These are phyloP conservation scores for Oncorhynchus clarkii DNA, from an alignment of 2,113 vertebrate genomes.

Conservation along the genomic window DNA sequence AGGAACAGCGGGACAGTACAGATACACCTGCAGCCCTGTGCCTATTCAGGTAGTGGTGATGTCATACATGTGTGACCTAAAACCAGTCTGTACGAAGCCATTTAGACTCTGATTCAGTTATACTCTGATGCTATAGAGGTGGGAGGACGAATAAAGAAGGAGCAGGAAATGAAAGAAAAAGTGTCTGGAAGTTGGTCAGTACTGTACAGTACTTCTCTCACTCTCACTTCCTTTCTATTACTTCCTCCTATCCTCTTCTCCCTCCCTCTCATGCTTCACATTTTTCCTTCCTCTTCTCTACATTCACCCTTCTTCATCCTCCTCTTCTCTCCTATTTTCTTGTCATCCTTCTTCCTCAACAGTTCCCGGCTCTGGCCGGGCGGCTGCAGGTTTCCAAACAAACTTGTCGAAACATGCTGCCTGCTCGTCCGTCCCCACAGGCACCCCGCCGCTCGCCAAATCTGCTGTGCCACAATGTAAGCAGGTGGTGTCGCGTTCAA, in stretches of 20 bases:
- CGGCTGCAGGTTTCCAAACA: conserved; percentile 76
- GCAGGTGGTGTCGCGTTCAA: conserved; percentile 86
- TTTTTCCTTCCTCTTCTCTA: conserved; percentile 38
- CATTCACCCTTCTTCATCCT: too few relatives aligned
- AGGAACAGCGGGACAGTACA: background rate
- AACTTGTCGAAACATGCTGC: conserved; percentile 79
- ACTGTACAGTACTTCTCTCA: conserved; percentile 52
- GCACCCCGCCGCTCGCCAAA: conserved; percentile 76
- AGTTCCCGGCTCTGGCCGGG: conserved; percentile 54
- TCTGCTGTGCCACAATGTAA: conserved; percentile 80
- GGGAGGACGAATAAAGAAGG: too few relatives aligned
- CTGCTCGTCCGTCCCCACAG: conserved; percentile 72
- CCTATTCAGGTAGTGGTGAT: background rate
- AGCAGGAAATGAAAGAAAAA: too few relatives aligned
- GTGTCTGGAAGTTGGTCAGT: conserved; percentile 30
- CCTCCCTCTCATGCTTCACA: conserved; percentile 50
- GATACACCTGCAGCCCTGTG: background rate
- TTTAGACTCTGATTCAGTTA: too few relatives aligned
- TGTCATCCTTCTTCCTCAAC: background rate
- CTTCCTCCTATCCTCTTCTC: conserved; percentile 26
- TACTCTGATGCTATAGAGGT: too few relatives aligned
- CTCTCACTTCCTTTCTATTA: conserved; percentile 41
- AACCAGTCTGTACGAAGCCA: too few relatives aligned
- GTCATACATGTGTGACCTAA: background rate
- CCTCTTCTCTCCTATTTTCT: background rate